A percentile compares a stretch with the other conserved stretches of the same genome.
Evolutionary conservation across 2,797 vertebrate species (phyloP).

Genomic region (Prionace glauca): DNA sequence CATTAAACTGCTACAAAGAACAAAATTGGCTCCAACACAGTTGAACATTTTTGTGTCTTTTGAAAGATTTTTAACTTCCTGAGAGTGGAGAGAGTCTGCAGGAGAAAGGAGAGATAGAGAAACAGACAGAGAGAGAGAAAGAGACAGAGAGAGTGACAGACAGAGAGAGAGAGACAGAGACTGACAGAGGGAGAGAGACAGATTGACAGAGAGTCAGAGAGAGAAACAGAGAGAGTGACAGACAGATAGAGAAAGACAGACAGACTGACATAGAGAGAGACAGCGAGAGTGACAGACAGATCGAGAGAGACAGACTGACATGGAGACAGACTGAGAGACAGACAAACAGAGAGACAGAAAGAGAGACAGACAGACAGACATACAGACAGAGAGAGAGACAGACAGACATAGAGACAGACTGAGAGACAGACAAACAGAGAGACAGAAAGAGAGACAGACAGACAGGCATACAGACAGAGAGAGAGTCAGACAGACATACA

Average conservation of each 20-base stretch:
- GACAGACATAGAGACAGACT: not conserved
- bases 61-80: not conserved
- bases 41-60: not conserved
- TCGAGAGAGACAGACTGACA: not conserved
- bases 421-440: not conserved
- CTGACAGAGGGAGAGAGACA: not conserved
- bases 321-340: not conserved
- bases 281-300: too few species aligned
- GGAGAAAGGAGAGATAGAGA: not conserved
- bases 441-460: not conserved
- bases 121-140: not conserved
- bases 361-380: not conserved
- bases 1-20: not conserved
- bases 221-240: too few species aligned
- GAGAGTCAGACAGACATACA: not conserved
- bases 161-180: not conserved
- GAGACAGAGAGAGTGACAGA: not conserved
- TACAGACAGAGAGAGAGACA: not conserved
- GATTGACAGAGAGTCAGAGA: not conserved
- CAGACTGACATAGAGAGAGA: too few species aligned
- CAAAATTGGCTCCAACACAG: not conserved
- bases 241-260: not conserved
- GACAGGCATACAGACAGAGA: not conserved
- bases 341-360: not conserved
- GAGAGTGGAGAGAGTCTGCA: not conserved